Conservation (phyloP, 2,888 invertebrate genomes). For the Keiferia lycopersicella region DNA sequence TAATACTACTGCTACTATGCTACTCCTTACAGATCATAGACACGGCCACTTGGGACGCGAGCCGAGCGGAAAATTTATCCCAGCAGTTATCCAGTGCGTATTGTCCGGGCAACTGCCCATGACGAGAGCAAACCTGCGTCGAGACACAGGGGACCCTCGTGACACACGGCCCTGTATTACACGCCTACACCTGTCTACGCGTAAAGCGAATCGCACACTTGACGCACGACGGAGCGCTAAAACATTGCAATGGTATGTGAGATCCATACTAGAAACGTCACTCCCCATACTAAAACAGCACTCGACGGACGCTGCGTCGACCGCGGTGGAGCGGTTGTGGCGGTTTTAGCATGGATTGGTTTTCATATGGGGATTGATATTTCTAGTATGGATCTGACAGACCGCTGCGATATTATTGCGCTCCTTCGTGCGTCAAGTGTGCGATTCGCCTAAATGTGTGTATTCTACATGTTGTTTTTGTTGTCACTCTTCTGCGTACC, state of each 20-base stretch:
- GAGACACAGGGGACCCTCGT: constrained; percentile 1
- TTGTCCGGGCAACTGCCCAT: constrained; percentile 37
- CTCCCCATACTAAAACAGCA: no score
- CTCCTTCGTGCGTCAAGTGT: no score
- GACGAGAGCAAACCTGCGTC: constrained; percentile 32
- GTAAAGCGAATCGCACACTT: no score
- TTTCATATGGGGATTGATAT: no score
- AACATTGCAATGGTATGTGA: no score
- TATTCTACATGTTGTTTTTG: neutral
- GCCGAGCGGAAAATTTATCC: constrained; percentile 38
- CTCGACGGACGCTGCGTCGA: no score
- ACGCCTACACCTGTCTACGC: neutral
- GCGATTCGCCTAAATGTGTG: neutral
- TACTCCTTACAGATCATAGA: constrained; percentile 13
- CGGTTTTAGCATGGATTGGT: no score
- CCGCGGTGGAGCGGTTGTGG: no score
- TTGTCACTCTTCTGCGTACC: neutral
- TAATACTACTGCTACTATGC: no score
- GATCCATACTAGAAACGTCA: no score
- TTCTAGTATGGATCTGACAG: neutral
- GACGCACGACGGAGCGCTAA: no score
- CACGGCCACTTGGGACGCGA: constrained; percentile 26
- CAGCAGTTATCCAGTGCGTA: constrained; percentile 31
- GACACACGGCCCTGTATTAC: neutral
- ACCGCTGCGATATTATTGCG: no score